Conservation (phyloP, 2,888 invertebrate species). For the Esperia sulphurella region DNA sequence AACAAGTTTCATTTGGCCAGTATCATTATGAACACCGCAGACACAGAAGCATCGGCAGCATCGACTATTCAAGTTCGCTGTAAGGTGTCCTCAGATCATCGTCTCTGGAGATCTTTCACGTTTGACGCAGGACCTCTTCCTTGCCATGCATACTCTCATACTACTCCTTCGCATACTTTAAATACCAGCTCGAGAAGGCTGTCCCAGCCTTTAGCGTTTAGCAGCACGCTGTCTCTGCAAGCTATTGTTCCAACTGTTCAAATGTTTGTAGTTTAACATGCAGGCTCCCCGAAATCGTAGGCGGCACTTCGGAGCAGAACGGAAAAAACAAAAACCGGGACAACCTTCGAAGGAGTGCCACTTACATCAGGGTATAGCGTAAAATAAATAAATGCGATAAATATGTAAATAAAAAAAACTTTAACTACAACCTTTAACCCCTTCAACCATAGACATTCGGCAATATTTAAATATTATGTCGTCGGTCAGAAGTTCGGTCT, state of each 20-base stretch:
- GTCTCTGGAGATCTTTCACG: neutral
- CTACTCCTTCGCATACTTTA: slow-evolving; percentile 44
- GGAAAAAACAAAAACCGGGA: slow-evolving; percentile 80
- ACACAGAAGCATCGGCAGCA: slow-evolving; percentile 52
- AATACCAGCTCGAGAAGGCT: slow-evolving; percentile 57
- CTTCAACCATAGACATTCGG: slow-evolving; percentile 73
- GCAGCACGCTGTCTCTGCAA: slow-evolving; percentile 53
- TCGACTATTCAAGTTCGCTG: slow-evolving; percentile 5
- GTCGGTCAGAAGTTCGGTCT: slow-evolving; percentile 64
- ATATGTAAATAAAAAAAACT: slow-evolving; percentile 70
- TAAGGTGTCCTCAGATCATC: slow-evolving; percentile 4
- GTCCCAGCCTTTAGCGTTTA: slow-evolving; percentile 62
- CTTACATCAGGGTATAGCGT: slow-evolving; percentile 69
- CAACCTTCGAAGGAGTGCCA: slow-evolving; percentile 79
- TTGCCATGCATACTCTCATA: slow-evolving; percentile 47
- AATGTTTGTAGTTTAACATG: slow-evolving; percentile 55
- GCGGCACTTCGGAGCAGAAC: slow-evolving; percentile 60
- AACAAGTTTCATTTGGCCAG: slow-evolving; percentile 79
- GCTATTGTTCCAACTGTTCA: slow-evolving; percentile 55
- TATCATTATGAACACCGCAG: slow-evolving; percentile 65
- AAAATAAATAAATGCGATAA: slow-evolving; percentile 76
- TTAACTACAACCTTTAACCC: slow-evolving; percentile 77
- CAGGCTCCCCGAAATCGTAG: slow-evolving; percentile 63
- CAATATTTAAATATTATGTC: slow-evolving; percentile 57
- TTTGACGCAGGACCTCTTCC: neutral